Base-by-base conservation (phyloP, 2,888 invertebrate species). In the Campoplex capitator region DNA sequence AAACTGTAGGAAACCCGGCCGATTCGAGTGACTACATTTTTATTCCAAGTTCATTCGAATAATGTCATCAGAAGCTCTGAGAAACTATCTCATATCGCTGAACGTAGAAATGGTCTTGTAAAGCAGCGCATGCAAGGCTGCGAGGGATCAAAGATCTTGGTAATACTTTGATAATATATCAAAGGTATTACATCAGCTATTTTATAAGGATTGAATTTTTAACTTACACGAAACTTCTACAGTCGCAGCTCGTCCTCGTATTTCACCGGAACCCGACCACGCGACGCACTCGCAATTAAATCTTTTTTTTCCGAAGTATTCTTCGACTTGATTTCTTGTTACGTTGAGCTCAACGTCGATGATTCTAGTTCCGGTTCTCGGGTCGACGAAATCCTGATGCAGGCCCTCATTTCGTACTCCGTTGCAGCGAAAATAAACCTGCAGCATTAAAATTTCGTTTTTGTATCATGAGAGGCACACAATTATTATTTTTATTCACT, bases 201-300 rank as follows among this genome's bases (percentile, higher is more conserved):
- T 65, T 0, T n/a, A 16, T 38, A 18, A 23, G n/a, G 28, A 3
- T 70, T 67, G 23, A 58, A 56, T 88, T 88, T 86, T 84, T 83
- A 89, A 98, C 99, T 98, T 95, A 99, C 99, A 98, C 93, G 99
- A 98, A 92, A 98, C 96, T 95, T 98, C 97, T 85, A 99, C 97
- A 75, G 96, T 96, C 75, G 98, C 98, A 8, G 97, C 96, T 92
- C 97, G 97, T 94, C 98, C 98, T 92, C 97, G 96, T 90, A 98
- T 97, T 89, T 97, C 96, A 48, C 98, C 98, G 84, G 97, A 95
- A 89, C 97, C 97, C 85, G 97, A 97, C 97, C 98, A 98, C 28
- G 99, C 99, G 91, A 97, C 97, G 94, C 99, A 99, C 91, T 98
- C 97, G 94, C 99, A 99, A 93, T 97, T 98, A 94, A 97, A 98